A percentile compares a stretch with the other conserved stretches of the same genome.
Evolutionary conservation across 2,113 vertebrate species (phyloP).

Genomic region (Nestor notabilis): DNA sequence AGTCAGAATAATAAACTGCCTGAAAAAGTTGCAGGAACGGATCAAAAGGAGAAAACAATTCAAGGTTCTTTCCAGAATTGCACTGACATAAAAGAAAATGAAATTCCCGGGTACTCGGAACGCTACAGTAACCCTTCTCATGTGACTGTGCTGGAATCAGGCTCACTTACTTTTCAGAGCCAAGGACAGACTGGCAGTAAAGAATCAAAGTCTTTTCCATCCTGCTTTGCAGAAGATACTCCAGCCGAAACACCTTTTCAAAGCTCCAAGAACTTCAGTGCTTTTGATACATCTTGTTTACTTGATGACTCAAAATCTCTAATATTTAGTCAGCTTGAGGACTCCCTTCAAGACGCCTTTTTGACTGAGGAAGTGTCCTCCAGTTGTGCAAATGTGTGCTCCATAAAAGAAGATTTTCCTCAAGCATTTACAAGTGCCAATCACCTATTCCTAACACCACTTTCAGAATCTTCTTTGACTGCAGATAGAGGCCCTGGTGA

Average conservation of each 20-base stretch:
- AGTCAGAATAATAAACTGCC: neutral
- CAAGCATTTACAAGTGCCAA: neutral
- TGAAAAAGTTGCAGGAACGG: neutral
- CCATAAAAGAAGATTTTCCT: neutral
- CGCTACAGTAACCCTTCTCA: neutral
- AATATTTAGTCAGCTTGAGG: neutral
- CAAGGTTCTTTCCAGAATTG: neutral
- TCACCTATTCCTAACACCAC: neutral
- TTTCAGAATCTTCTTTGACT: conserved; percentile 6
- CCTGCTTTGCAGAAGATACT: neutral
- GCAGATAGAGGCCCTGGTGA: neutral
- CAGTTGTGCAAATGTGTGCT: neutral
- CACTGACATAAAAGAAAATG: neutral
- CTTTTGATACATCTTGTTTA: neutral
- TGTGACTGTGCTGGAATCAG: neutral
- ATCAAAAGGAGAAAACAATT: neutral
- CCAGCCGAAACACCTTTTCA: neutral
- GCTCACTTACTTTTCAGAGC: neutral
- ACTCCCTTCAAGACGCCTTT: neutral
- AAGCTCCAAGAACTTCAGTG: neutral
- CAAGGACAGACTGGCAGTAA: neutral
- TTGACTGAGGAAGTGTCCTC: neutral
- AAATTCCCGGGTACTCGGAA: neutral
- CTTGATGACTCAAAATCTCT: neutral
- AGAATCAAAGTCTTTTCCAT: neutral